These are phyloP conservation scores for Acanthis flammea DNA, from an alignment of 2,797 vertebrate species.

Conservation along the genomic window DNA sequence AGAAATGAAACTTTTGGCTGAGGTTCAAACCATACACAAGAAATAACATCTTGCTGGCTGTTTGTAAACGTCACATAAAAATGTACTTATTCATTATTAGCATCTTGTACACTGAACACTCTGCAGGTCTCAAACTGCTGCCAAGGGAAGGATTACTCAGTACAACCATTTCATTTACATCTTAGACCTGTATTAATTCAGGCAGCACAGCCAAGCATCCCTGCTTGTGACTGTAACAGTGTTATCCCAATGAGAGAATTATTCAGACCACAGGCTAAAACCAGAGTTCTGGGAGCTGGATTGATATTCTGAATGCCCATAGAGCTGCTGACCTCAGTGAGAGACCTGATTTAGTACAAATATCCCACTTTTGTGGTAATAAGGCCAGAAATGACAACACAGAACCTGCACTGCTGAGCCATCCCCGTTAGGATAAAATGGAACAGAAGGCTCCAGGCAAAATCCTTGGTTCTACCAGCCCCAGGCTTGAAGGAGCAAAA, in stretches of 20 bases:
- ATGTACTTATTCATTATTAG: conserved; percentile 62
- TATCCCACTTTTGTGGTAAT: neutral
- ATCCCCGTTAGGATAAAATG: neutral
- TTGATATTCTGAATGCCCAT: neutral
- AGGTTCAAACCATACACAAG: conserved; percentile 7
- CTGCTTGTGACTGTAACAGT: neutral
- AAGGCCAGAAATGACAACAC: neutral
- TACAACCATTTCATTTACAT: conserved; percentile 48
- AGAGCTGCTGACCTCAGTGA: neutral
- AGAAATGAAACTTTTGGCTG: conserved; percentile 41
- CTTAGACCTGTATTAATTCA: conserved; percentile 16
- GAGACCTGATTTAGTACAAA: neutral
- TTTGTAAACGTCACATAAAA: conserved; percentile 49
- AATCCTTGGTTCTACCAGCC: neutral
- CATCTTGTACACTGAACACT: conserved; percentile 32
- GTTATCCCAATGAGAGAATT: neutral
- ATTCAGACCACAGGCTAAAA: neutral
- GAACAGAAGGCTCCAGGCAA: neutral
- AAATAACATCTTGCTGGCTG: conserved; percentile 34
- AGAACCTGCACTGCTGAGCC: neutral
- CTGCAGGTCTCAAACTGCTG: conserved; percentile 9
- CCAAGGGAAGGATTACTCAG: conserved; percentile 8
- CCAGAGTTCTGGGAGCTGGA: neutral
- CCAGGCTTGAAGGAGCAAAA: neutral
- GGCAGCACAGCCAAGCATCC: neutral